Evolutionary conservation across 1,140 invertebrate species (phyloP).

Genomic region (Tenebrio molitor): DNA sequence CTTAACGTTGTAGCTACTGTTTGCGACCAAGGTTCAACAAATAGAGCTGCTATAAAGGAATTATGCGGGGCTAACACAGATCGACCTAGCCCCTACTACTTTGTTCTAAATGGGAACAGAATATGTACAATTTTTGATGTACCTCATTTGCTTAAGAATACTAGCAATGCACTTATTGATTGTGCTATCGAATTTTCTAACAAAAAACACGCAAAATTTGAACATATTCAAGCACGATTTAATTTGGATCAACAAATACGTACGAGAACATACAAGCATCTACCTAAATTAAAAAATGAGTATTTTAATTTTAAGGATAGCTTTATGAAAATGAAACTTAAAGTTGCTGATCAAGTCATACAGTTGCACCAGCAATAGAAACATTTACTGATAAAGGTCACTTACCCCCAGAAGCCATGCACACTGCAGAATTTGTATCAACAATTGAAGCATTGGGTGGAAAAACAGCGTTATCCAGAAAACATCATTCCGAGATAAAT

Average conservation of each 20-base stretch:
- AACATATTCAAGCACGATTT: constrained; percentile 38
- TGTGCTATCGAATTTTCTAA: constrained; percentile 26
- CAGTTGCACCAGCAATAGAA: constrained; percentile 40
- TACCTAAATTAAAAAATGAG: constrained; percentile 38
- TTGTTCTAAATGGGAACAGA: constrained; percentile 42
- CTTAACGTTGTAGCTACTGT: constrained; percentile 23
- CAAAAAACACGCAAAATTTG: constrained; percentile 39
- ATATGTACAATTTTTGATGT: constrained; percentile 48
- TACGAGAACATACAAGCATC: constrained; percentile 28
- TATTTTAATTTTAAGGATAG: constrained; percentile 48
- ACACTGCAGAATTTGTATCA: constrained; percentile 18
- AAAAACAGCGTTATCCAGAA: too few species aligned
- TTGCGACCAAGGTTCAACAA: constrained; percentile 36
- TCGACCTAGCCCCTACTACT: constrained; percentile 23
- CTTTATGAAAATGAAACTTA: constrained; percentile 45
- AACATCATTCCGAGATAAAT: too few species aligned
- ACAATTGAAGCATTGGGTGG: too few species aligned
- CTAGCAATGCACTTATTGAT: constrained; percentile 42
- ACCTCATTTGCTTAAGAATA: constrained; percentile 47
- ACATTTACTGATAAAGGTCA: constrained; percentile 8
- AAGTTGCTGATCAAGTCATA: constrained; percentile 35
- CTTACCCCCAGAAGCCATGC: constrained; percentile 13
- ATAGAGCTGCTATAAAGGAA: constrained; percentile 21
- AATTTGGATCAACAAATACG: constrained; percentile 25
- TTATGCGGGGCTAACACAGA: constrained; percentile 21